Evolutionary conservation across 2,113 vertebrate genomes (phyloP), one percentile per base, ranked within the genome.

Genomic region (Symphodus melops): DNA sequence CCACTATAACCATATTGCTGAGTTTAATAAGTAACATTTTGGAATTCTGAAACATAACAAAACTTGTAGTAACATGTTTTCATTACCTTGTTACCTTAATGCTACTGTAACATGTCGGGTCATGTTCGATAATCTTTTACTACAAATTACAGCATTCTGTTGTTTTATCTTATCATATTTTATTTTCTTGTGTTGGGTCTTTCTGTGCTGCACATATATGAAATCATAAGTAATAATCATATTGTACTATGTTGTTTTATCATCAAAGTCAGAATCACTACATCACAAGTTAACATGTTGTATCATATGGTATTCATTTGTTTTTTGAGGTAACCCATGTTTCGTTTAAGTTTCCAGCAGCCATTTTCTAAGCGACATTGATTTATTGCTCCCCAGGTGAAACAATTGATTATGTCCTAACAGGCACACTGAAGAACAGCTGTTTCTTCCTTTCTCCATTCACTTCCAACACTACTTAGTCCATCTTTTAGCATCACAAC

Each of bases 341-440:
- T 77, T 64, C 68, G 71, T 41, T 75, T 68, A 67, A 66, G 41
- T 61, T 70, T 75, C 78, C 28, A 64, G 58, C 65, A 53, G 48
- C 28, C 46, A 44, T 77, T 75, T 54, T 49, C 68, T 60, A 42
- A 33, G 41, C 9, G 49, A 60, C 59, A 33, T 53, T 80, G 84
- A 80, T 56, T 53, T 73, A 86, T 78, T 60, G 59, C 64, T 86
- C 82, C 77, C 78, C 65, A 77, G 82, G 84, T 85, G 74, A 88
- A 74, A 79, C 80, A 74, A 72, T 75, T 85, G 77, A 83, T 88
- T 72, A 66, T 77, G 74, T 79, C 71, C 81, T 87, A 86, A 71
- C 71, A 68, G 81, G 72, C 78, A 84, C 66, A 64, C 57, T 60
- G 72, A 86, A 83, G 68, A 77, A 57, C 78, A 89, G 83, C 83